A percentile compares a stretch with the other conserved stretches of the same genome.
phyloP scores from a whole-genome alignment of 1,140 invertebrate genomes.

The Lepidurus apus region DNA sequence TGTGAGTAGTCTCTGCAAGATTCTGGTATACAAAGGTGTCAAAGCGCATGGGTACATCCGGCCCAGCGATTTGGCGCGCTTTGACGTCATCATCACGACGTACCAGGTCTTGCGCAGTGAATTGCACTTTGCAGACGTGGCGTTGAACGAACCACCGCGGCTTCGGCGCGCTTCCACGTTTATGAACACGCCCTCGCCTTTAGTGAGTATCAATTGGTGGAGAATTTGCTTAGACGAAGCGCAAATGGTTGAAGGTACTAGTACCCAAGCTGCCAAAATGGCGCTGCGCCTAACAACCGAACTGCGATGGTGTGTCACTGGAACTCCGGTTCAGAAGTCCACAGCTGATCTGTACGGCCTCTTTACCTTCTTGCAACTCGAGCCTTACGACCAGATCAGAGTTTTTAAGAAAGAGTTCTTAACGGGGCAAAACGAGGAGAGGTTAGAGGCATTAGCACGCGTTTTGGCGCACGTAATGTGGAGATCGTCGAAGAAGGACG shows the following conservation, averaged over 20 bases:
- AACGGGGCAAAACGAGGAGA: constrained; percentile 37
- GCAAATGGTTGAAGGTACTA: constrained; percentile 67
- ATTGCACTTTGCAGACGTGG: constrained; percentile 54
- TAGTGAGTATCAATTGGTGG: constrained; percentile 67
- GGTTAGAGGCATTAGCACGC: constrained; percentile 50
- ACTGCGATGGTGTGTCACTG: constrained; percentile 71
- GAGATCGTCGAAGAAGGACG: constrained; percentile 62
- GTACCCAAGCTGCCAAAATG: constrained; percentile 58
- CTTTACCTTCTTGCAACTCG: constrained; percentile 59
- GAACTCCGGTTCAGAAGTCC: constrained; percentile 64
- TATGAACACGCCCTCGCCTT: constrained; percentile 54
- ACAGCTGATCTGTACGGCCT: constrained; percentile 64
- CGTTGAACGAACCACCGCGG: constrained; percentile 44
- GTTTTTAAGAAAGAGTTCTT: constrained; percentile 53
- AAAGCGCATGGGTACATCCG: constrained; percentile 53
- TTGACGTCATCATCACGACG: constrained; percentile 69
- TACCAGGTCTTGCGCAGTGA: constrained; percentile 60
- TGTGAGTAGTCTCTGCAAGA: constrained; percentile 43
- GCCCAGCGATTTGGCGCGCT: constrained; percentile 56
- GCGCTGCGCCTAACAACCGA: constrained; percentile 53
- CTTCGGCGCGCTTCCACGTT: constrained; percentile 48
- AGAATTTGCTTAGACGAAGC: constrained; percentile 74
- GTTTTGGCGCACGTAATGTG: constrained; percentile 60
- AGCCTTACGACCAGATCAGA: constrained; percentile 56
- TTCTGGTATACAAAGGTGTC: constrained; percentile 47